Evolutionary conservation across 1,140 invertebrate genomes (phyloP).

Genomic region (Gonioctena quinquepunctata): DNA sequence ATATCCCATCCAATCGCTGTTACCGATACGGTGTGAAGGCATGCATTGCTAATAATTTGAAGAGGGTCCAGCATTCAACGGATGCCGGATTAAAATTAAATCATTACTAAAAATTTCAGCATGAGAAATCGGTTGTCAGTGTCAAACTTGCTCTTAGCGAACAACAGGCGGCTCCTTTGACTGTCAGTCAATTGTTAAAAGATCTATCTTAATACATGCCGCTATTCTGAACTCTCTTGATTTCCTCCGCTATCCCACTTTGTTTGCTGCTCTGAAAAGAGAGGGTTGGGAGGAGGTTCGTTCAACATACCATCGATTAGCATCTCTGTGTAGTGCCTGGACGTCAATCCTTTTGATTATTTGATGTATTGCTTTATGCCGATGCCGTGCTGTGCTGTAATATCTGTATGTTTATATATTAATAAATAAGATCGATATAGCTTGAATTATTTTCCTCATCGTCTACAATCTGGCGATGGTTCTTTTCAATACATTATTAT

Average conservation of each 20-base stretch:
- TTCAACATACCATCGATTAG: conserved; percentile 24
- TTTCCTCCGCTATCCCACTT: neutral
- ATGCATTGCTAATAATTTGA: conserved; percentile 29
- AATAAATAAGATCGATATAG: conserved; percentile 21
- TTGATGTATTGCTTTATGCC: conserved; percentile 35
- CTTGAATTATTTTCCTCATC: conserved; percentile 27
- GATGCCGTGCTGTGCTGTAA: conserved; percentile 13
- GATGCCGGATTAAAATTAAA: conserved; percentile 41
- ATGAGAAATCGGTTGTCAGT: conserved; percentile 37
- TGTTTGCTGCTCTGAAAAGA: neutral
- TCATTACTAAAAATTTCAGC: conserved; percentile 44
- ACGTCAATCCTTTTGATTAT: conserved; percentile 39
- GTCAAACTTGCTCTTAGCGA: conserved; percentile 42
- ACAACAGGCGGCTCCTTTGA: conserved; percentile 47
- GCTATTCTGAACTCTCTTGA: conserved; percentile 13
- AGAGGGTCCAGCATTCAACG: conserved; percentile 33
- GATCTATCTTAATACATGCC: conserved; percentile 47
- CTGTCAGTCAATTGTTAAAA: conserved; percentile 50
- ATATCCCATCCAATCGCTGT: too few species aligned
- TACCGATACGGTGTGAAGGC: conserved; percentile 12
- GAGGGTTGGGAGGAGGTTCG: neutral
- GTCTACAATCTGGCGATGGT: conserved; percentile 1
- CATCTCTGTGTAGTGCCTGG: conserved; percentile 32
- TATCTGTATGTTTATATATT: conserved; percentile 31
- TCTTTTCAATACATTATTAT: too few species aligned